These are phyloP conservation scores for Radopholus similis DNA, from an alignment of 1,140 invertebrate species.

Conservation along the genomic window DNA sequence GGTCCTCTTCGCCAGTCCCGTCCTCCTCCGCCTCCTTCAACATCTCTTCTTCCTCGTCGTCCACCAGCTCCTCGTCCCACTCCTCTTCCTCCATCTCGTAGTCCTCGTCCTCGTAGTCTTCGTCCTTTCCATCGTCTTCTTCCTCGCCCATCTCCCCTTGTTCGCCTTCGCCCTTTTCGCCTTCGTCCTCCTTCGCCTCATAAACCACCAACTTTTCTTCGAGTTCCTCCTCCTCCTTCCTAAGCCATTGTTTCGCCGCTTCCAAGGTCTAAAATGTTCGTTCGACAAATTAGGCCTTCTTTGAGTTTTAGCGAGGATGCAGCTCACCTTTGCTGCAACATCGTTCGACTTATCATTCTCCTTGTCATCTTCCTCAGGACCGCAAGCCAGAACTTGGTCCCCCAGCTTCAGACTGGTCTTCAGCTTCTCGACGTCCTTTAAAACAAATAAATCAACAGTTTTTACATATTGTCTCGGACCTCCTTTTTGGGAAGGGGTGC, in stretches of 20 bases:
- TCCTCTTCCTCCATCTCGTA: slow-evolving; percentile 5
- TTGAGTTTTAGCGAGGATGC: no score
- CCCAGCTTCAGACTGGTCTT: slow-evolving; percentile 41
- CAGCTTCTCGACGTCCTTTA: slow-evolving; percentile 19
- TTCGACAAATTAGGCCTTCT: no score
- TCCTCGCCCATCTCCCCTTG: neutral
- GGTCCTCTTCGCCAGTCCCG: neutral
- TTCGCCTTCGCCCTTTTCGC: slow-evolving; percentile 4
- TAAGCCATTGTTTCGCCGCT: slow-evolving; percentile 9
- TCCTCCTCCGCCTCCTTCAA: neutral
- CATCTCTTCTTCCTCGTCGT: neutral
- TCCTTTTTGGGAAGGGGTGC: slow-evolving; percentile 49
- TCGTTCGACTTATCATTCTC: slow-evolving; percentile 29
- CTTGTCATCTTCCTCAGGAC: slow-evolving; percentile 17
- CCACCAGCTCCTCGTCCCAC: neutral
- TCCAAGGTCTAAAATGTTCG: no score
- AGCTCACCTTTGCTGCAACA: no score
- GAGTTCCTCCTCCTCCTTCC: slow-evolving; percentile 1
- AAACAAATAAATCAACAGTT: neutral
- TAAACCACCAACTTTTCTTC: neutral
- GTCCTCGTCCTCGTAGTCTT: neutral
- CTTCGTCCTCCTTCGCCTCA: neutral
- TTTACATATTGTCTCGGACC: slow-evolving; percentile 13
- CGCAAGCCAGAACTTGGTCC: slow-evolving; percentile 24
- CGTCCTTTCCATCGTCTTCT: neutral